Base-by-base conservation (phyloP, 1,140 invertebrate species). In the Solenopsis fugax region DNA sequence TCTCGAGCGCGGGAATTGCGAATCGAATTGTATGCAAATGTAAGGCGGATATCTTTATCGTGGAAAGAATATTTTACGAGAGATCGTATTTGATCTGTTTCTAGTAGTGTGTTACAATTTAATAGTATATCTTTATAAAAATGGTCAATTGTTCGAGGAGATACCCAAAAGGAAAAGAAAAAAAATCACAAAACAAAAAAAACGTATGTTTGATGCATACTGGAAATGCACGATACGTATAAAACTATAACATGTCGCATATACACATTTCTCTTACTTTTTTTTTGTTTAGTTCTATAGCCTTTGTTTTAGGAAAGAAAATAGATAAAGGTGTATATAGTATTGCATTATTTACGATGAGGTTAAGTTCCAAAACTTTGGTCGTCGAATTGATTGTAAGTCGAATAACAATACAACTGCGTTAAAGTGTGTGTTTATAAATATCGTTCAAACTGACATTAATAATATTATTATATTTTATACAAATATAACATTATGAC, bases 1-100 rank as follows among this genome's bases (percentile, higher is more conserved):
- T 82, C 54, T 73, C 54, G 24, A 82, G 41, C 67, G 24, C 21
- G 65, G 21, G 34, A 48, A 41, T 4, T 75, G 54, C 54, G 65
- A 75, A 62, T 84, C 54, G 24, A 56, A 84, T 84, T 75, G 50
- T 58, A 72, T 45, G 45, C 29, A 60, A 45, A 60, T 84, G n/a
- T 60, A 75, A 73, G n/a, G 45, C 29, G 13, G 29, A 16, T 29
- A 6, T 82, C 65, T 82, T 34, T 0, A 50, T 52, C 16, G 34
- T 9, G 78, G 4, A 13, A 54, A 72, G 13, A 82, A 58, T 72
- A 67, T 13, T 62, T 65, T 24, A 21, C 34, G 18, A 54, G 18
- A 54, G 13, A 54, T 56, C 37, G 6, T 21, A 80, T 34, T 56
- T 5, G 21, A 16, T 54, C 34, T 12, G 56, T 72, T 72, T 72